These are phyloP conservation scores for Synaphobranchus kaupii DNA, from an alignment of 2,797 vertebrate genomes.

Conservation along the genomic window DNA sequence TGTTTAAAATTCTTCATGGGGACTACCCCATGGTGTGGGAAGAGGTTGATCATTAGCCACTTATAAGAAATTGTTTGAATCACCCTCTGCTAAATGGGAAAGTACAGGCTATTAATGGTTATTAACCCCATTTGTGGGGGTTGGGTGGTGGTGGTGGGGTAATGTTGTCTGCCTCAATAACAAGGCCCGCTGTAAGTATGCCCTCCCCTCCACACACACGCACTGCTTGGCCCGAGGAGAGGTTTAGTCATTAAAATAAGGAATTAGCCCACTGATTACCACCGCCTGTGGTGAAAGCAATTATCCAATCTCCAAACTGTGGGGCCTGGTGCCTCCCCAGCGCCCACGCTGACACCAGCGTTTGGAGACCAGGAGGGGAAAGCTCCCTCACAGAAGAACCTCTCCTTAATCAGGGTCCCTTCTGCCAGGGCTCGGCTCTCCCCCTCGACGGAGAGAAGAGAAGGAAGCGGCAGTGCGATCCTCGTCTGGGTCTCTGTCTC, in stretches of 20 bases:
- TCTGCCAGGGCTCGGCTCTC: background rate
- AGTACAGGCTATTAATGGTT: constrained; percentile 3
- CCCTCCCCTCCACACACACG: background rate
- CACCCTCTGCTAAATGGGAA: background rate
- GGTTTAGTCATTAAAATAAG: constrained; percentile 13
- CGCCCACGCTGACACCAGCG: background rate
- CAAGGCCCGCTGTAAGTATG: background rate
- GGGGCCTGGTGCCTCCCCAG: background rate
- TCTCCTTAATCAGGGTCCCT: background rate
- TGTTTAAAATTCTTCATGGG: background rate
- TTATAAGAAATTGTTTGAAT: background rate
- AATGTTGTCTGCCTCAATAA: background rate
- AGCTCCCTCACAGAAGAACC: background rate
- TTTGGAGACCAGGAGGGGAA: background rate
- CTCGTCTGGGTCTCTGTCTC: background rate
- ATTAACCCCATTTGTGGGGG: constrained; percentile 9
- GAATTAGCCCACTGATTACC: constrained; percentile 6
- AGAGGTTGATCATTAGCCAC: background rate
- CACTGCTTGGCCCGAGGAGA: background rate
- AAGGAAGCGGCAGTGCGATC: background rate
- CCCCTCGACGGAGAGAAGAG: background rate
- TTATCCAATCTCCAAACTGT: constrained; percentile 13
- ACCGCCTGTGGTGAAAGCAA: background rate
- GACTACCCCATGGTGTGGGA: background rate
- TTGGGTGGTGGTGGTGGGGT: background rate